These are phyloP conservation scores for Nibea coibor DNA, from an alignment of 2,113 vertebrate species.

Conservation along the genomic window DNA sequence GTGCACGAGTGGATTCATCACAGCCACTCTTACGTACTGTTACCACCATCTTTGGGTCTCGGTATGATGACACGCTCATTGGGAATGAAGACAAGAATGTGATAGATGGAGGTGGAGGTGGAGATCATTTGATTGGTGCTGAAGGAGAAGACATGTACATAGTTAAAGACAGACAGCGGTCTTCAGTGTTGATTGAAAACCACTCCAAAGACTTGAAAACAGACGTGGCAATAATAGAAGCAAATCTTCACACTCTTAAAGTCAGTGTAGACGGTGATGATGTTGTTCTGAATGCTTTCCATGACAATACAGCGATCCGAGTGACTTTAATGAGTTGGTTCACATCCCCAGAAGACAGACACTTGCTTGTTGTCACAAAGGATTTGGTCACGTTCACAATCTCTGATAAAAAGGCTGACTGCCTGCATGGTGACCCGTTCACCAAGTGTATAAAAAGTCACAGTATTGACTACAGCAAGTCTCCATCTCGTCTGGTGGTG, in stretches of 20 bases:
- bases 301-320: fast-evolving
- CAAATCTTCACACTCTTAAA: conserved; percentile 46
- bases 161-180: conserved; percentile 20
- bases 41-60: conserved; percentile 61
- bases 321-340: conserved; percentile 65
- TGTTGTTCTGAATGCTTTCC: background rate
- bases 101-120: conserved; percentile 68
- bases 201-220: conserved; percentile 48
- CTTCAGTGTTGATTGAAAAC: conserved; percentile 55
- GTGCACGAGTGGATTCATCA: conserved; percentile 35
- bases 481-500: background rate
- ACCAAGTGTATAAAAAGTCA: conserved; percentile 53
- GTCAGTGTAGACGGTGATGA: background rate
- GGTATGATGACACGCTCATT: conserved; percentile 33
- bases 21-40: conserved; percentile 48
- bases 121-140: conserved; percentile 39
- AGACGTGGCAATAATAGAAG: conserved; percentile 61
- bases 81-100: conserved; percentile 67
- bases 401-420: conserved; percentile 30
- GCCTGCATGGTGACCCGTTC: conserved; percentile 17
- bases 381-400: conserved; percentile 62
- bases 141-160: conserved; percentile 65
- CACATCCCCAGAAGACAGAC: conserved; percentile 56
- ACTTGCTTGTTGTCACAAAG: conserved; percentile 59
- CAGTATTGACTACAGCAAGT: conserved; percentile 61